These are phyloP conservation scores for Eilema sororculum DNA, from an alignment of 2,888 invertebrate species.

Conservation along the genomic window DNA sequence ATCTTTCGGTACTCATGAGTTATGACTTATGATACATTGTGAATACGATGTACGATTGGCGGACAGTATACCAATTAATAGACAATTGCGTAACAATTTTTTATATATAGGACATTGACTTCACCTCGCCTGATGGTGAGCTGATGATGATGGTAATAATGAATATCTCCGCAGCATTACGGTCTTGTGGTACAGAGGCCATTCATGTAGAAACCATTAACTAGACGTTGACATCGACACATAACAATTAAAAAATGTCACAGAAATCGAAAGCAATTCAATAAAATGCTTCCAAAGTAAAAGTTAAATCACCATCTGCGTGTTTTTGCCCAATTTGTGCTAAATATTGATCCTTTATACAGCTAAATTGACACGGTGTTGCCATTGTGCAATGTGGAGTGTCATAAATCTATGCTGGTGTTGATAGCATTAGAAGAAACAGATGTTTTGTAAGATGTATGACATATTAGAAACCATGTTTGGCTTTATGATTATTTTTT, in stretches of 20 bases:
- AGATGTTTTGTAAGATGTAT: constrained; percentile 36
- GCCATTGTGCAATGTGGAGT: constrained; percentile 32
- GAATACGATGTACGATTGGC: background rate
- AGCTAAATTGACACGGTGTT: constrained; percentile 53
- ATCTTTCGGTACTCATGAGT: constrained; percentile 47
- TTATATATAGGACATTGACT: too few relatives aligned
- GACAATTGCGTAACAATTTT: too few relatives aligned
- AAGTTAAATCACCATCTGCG: constrained; percentile 39
- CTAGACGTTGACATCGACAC: background rate
- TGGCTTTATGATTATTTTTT: too few relatives aligned
- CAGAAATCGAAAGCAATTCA: constrained; percentile 33
- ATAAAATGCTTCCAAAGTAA: constrained; percentile 23
- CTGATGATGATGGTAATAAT: too few relatives aligned
- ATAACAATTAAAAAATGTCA: background rate
- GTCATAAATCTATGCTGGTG: constrained; percentile 31
- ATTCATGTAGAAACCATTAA: background rate
- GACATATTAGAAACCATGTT: background rate
- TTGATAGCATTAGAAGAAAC: constrained; percentile 45
- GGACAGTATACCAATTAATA: too few relatives aligned
- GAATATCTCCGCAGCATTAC: too few relatives aligned
- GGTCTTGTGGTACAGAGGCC: background rate
- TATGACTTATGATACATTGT: constrained; percentile 26
- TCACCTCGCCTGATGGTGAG: too few relatives aligned
- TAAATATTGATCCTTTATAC: constrained; percentile 56
- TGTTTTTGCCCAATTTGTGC: constrained; percentile 51